Percentiles rank a stretch among this genome's conserved stretches.
Conservation (phyloP, 2,797 vertebrate species). For the Falco peregrinus region DNA sequence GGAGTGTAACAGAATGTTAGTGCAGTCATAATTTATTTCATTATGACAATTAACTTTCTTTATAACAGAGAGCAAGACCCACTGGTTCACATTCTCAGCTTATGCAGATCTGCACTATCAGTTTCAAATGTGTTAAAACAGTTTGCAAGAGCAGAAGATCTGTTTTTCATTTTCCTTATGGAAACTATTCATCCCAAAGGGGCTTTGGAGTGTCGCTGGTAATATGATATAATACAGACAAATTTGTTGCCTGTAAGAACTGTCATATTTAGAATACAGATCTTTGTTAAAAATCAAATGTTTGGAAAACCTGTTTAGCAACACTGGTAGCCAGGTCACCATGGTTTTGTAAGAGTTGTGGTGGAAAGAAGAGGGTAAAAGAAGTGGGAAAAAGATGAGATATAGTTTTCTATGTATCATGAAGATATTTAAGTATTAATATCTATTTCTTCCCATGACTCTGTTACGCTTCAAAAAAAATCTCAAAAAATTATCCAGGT, state of each 20-base stretch:
- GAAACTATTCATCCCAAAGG: conserved; percentile 5
- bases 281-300: not conserved
- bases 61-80: not conserved
- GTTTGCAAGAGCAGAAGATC: not conserved
- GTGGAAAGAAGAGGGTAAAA: not conserved
- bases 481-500: not conserved
- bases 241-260: not conserved
- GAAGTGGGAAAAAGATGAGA: not conserved
- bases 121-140: conserved; percentile 3
- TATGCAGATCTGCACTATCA: not conserved
- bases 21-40: not conserved
- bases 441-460: not conserved
- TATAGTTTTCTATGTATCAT: not conserved
- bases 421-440: not conserved
- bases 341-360: not conserved
- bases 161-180: not conserved
- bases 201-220: not conserved
- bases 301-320: not conserved
- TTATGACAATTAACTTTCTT: not conserved
- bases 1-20: not conserved
- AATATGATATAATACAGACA: not conserved
- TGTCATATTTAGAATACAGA: not conserved
- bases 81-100: not conserved
- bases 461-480: not conserved
- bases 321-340: not conserved